Evolutionary conservation across 2,888 invertebrate species (phyloP).

Genomic region (Micropterix aruncella): DNA sequence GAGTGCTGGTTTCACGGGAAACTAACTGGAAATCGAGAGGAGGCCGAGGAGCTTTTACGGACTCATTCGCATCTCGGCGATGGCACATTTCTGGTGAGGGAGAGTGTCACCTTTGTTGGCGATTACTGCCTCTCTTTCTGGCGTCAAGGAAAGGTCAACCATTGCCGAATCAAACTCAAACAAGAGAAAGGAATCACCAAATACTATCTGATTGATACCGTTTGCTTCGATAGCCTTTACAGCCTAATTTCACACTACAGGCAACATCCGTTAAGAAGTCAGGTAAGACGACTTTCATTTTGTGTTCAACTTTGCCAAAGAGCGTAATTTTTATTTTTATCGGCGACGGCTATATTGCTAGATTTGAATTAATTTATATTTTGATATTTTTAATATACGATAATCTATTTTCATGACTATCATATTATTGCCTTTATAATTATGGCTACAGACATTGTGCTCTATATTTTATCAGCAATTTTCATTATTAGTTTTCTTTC

Average conservation of each 20-base stretch:
- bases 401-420: too few species aligned
- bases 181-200: constrained; percentile 80
- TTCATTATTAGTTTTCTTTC: too few species aligned
- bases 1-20: constrained; percentile 93
- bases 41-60: constrained; percentile 64
- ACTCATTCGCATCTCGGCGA: constrained; percentile 74
- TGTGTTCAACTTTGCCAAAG: neutral
- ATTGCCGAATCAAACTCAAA: constrained; percentile 81
- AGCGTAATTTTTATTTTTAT: too few species aligned
- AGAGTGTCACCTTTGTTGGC: constrained; percentile 91
- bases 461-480: too few species aligned
- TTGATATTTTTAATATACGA: too few species aligned
- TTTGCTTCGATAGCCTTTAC: constrained; percentile 84
- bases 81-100: constrained; percentile 84
- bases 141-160: constrained; percentile 80
- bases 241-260: constrained; percentile 84
- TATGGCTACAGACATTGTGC: too few species aligned
- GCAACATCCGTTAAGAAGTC: constrained; percentile 71
- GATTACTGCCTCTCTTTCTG: constrained; percentile 93
- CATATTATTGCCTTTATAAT: too few species aligned
- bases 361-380: too few species aligned
- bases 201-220: constrained; percentile 79
- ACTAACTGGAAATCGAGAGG: constrained; percentile 62
- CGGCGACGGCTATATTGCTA: too few species aligned
- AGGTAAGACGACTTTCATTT: constrained; percentile 28